Evolutionary conservation across 2,113 vertebrate species (phyloP), one percentile per base, ranked within the genome.

Genomic region (Nibea coibor): DNA sequence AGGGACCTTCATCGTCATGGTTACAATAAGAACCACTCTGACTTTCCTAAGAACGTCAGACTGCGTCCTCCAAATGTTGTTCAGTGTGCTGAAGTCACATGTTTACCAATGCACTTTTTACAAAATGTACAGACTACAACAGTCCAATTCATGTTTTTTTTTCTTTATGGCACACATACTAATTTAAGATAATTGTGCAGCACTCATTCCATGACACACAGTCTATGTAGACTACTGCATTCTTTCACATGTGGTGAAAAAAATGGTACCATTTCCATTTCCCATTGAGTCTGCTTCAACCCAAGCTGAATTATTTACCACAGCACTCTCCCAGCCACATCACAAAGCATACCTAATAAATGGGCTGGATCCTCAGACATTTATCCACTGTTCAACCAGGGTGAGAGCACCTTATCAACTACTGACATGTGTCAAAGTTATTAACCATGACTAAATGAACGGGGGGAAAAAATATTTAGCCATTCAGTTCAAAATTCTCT

Each of bases 341-440:
- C 89, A 90, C 88, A 92, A 88, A 88, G 91, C 85, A 88, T 91
- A 70, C 4, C 84, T 85, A 88, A 91, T 91, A 89, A 86, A 89
- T 70, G 81, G 78, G 54, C 58, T 42, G 5, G 3, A 54, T 85
- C 83, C 65, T 79, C 10, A 65, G 74, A 85, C 80, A 43, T 65
- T 75, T 71, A 72, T 47, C 61, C 75, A 64, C 50, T 15, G 31
- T 59, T 85, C 67, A 83, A 24, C 45, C 57, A 62, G 0, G 63
- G 59, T 43, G 57, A 71, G 20, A 75, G 45, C 26, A 73, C 74
- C 72, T 80, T 59, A 51, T 80, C 62, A 71, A 66, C 47, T 11
- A 20, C 26, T 17, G 17, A 82, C 81, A 48, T 62, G 69, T 3
- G 5, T 5, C 73, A 78, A 73, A 86, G 71, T 11, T 35, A 83